phyloP scores from a whole-genome alignment of 2,888 invertebrate species.

The Mythimna lalbum region DNA sequence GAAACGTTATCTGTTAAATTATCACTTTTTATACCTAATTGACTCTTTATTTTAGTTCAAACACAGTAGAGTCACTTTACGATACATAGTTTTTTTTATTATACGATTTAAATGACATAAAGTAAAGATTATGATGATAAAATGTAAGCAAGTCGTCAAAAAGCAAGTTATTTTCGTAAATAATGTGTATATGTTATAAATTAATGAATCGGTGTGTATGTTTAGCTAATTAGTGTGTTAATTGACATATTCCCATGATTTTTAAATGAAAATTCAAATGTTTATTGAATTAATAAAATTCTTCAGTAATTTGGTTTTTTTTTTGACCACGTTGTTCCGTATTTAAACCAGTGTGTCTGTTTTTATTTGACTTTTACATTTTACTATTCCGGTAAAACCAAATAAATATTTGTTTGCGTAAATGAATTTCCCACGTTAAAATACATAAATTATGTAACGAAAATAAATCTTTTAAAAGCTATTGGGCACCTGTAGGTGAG shows the following conservation, averaged over 20 bases:
- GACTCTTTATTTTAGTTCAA: conserved; percentile 57
- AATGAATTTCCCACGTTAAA: conserved; percentile 8
- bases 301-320: conserved; percentile 3
- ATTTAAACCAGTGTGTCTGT: conserved; percentile 37
- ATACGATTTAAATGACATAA: conserved; percentile 55
- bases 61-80: conserved; percentile 51
- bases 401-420: background rate
- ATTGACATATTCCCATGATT: conserved; percentile 46
- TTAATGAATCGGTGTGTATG: conserved; percentile 37
- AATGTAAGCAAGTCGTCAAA: conserved; percentile 38
- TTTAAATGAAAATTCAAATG: conserved; percentile 5
- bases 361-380: conserved; percentile 9
- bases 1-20: conserved; percentile 59
- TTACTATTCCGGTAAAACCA: background rate
- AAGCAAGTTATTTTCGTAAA: conserved; percentile 54
- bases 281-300: conserved; percentile 34
- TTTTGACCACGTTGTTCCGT: conserved; percentile 22
- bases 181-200: conserved; percentile 43
- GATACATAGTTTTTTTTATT: conserved; percentile 53
- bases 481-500: too few relatives aligned
- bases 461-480: background rate
- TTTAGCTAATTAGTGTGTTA: conserved; percentile 56
- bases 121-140: conserved; percentile 59
- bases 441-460: background rate
- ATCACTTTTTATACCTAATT: conserved; percentile 61